phyloP scores from a whole-genome alignment of 2,113 vertebrate species.

The Hypomesus transpacificus region DNA sequence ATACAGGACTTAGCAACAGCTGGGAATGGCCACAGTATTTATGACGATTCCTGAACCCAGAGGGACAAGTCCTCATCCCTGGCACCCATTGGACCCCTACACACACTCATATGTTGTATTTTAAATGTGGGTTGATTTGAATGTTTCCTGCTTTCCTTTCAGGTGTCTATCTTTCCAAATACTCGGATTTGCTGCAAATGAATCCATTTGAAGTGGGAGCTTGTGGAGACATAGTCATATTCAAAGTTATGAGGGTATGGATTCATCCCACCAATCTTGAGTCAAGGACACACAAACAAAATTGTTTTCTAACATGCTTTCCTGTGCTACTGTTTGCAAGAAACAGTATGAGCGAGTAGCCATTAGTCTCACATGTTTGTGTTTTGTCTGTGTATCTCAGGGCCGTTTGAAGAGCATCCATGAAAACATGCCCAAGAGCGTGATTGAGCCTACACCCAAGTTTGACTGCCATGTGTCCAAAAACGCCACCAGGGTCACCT shows the following conservation, averaged over 20 bases:
- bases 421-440: slow-evolving; percentile 80
- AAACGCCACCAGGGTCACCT: slow-evolving; percentile 83
- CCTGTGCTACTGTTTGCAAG: not conserved
- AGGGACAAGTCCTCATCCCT: not conserved
- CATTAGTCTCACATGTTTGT: not conserved
- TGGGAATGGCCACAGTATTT: not conserved
- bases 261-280: not conserved
- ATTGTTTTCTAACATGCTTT: not conserved
- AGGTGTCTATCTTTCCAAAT: slow-evolving; percentile 91
- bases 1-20: slow-evolving; percentile 10
- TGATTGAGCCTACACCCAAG: slow-evolving; percentile 84
- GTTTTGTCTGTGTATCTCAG: slow-evolving; percentile 58
- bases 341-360: not conserved
- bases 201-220: slow-evolving; percentile 87
- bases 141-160: slow-evolving; percentile 29
- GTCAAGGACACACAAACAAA: not conserved
- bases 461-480: slow-evolving; percentile 92
- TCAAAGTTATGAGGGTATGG: slow-evolving; percentile 95
- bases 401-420: slow-evolving; percentile 88
- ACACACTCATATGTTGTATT: not conserved
- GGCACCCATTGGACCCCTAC: not conserved
- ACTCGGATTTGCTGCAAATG: slow-evolving; percentile 89
- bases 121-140: not conserved
- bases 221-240: slow-evolving; percentile 86
- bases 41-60: not conserved